Conservation (phyloP, 2,113 vertebrate genomes). For the Microcebus tavaratra region DNA sequence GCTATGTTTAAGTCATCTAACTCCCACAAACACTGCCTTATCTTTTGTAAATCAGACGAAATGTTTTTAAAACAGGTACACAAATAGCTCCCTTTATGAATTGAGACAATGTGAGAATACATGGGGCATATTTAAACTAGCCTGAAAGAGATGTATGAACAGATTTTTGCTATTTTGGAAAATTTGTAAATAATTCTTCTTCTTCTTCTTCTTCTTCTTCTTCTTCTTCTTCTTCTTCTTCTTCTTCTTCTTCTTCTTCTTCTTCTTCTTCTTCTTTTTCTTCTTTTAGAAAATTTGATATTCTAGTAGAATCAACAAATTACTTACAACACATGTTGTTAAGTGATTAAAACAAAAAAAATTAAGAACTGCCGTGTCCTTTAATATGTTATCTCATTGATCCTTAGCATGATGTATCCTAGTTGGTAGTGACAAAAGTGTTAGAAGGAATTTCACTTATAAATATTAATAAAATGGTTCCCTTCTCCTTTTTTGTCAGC, state of each 20-base stretch:
- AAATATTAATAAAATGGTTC: not conserved
- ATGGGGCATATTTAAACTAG: not conserved
- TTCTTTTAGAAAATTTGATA: not conserved
- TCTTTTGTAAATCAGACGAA: not conserved
- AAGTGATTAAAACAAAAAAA: not conserved
- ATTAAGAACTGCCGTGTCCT: not conserved
- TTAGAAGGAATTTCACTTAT: not conserved
- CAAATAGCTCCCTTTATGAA: not conserved
- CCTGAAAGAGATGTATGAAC: not conserved
- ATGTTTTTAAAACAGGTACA: not conserved
- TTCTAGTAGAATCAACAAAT: not conserved
- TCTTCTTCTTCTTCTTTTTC: not conserved
- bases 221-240: not conserved
- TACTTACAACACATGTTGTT: not conserved
- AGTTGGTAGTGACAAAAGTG: not conserved
- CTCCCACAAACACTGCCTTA: not conserved
- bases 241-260: not conserved
- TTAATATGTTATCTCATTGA: not conserved
- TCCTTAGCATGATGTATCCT: not conserved
- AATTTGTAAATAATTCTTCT: not conserved
- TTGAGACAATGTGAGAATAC: not conserved
- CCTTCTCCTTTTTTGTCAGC: too few species aligned
- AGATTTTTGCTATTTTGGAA: not conserved
- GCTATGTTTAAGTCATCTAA: not conserved
- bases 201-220: too few species aligned